Evolutionary conservation across 2,888 invertebrate genomes (phyloP).

Genomic region (Scaptomyza parva): DNA sequence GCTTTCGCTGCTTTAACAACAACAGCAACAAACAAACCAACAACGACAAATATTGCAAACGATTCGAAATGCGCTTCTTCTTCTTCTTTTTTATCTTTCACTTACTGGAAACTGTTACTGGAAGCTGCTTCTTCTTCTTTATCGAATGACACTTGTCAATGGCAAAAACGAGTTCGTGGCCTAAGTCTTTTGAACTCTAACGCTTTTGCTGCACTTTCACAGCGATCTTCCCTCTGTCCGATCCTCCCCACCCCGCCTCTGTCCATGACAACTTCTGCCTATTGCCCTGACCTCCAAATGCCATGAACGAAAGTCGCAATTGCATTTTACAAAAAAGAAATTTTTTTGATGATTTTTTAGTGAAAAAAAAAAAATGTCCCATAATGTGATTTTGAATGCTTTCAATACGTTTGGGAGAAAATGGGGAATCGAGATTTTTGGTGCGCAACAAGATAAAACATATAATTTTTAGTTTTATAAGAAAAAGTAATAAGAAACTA

Average conservation of each 20-base stretch:
- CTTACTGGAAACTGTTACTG: too few relatives aligned
- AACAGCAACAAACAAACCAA: conserved; percentile 10
- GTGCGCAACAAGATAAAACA: too few relatives aligned
- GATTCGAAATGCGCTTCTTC: conserved; percentile 35
- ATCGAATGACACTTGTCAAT: conserved; percentile 69
- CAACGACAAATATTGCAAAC: conserved; percentile 28
- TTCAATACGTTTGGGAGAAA: too few relatives aligned
- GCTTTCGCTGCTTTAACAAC: conserved; percentile 62
- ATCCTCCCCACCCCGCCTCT: conserved; percentile 8
- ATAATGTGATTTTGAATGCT: too few relatives aligned
- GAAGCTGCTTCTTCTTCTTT: neutral
- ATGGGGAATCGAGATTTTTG: too few relatives aligned
- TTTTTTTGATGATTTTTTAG: too few relatives aligned
- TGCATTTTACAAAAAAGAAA: conserved; percentile 30
- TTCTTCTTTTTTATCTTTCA: conserved; percentile 15
- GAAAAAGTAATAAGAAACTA: too few relatives aligned
- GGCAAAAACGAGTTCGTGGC: conserved; percentile 74
- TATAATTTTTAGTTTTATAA: too few relatives aligned
- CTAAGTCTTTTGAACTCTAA: conserved; percentile 74
- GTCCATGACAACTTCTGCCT: neutral
- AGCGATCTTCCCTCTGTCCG: conserved; percentile 14
- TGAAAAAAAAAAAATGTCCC: neutral
- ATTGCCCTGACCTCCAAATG: conserved; percentile 41
- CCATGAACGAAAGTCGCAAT: conserved; percentile 51
- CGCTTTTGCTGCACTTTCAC: conserved; percentile 53